Evolutionary conservation across 1,140 invertebrate species (phyloP), one percentile per base, ranked within the genome.

Genomic region (Cyclargus thomasi): DNA sequence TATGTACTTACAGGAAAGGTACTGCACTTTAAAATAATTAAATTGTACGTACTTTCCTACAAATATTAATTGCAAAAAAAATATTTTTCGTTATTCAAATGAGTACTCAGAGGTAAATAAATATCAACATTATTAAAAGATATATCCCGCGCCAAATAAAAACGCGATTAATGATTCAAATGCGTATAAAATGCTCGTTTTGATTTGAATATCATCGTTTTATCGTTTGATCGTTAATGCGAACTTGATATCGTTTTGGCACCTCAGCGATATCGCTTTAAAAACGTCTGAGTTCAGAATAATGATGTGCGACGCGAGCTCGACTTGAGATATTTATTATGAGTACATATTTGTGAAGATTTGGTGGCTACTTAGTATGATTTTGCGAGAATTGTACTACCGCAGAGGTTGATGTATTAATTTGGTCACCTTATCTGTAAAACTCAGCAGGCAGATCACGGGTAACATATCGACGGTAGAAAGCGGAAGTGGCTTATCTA

Each of bases 101-200:
- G 39, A 8, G 39, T 4, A 47, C 10, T 8, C 3, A 39, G 39
- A 47, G 14, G 39, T 47, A 47, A 47, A 16, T 47, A 47, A 47
- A 47, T 3, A 47, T 11, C 23, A 29, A 35, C 65, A 29, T 59
- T 35, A 62, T 57, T 23, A 66, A 66, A 62, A 20, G 23, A 20
- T 23, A 62, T 62, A 59, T 59, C 29, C 23, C 16, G 47, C 21
- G 23, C 20, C 35, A 55, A 21, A 67, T 67, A 62, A 59, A 67
- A 67, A 67, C 11, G 17, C 55, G 65, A 67, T 67, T 66, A 66
- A 62, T 59, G 35, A 66, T 59, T 66, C 55, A 66, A 66, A 59
- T 59, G 22, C 21, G 53, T 66, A 59, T 59, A 18, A 66, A 66
- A 66, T 66, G 17, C 35, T 57, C 35, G 65, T 66, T 57, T 62